Evolutionary conservation across 2,888 invertebrate species (phyloP), one percentile per base, ranked within the genome.

Genomic region (Drosophila planitibia): DNA sequence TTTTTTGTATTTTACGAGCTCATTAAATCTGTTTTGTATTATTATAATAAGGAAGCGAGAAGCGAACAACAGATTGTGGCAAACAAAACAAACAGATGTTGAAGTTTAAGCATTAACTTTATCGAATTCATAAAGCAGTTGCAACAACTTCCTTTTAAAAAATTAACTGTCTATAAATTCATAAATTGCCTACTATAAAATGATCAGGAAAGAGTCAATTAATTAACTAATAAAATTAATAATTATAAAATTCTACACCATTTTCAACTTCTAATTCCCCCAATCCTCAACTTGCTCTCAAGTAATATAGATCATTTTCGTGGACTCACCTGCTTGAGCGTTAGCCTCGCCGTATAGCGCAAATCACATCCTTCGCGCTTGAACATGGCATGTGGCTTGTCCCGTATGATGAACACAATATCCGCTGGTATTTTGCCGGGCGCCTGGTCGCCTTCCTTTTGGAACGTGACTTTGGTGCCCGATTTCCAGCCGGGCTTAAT

Each of bases 401-500:
- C 99, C 91, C 98, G 95, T 90, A 99, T 98, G 89, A 99, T 98
- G 94, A 99, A 99, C 80, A 99, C 98, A 91, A 99, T 98, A 93
- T 99, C 99, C 10, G 99, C 98, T 55, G 99, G 99, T 84, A 99
- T 97, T 94, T 97, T 98, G 87, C 97, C 97, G 59, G 98, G 96
- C 54, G 96, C 96, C 92, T 99, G 99, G 93, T 99, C 99, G 39
- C 99, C 99, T 94, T 99, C 99, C 91, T 97, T 96, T 93, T 98
- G 98, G 95, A 99, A 99, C 79, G 99, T 99, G 81, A 99, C 98
- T 94, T 98, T 99, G 0, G 99, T 99, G 54, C 99, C 99, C 4
- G 98, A 97, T 93, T 99, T 99, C 99, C 99, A 99, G 35, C 99
- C 99, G 1, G 98, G 98, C 93, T 99, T 99, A 14, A 99, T 97